Base-by-base conservation (phyloP, 2,797 vertebrate genomes). In the Lateolabrax maculatus region DNA sequence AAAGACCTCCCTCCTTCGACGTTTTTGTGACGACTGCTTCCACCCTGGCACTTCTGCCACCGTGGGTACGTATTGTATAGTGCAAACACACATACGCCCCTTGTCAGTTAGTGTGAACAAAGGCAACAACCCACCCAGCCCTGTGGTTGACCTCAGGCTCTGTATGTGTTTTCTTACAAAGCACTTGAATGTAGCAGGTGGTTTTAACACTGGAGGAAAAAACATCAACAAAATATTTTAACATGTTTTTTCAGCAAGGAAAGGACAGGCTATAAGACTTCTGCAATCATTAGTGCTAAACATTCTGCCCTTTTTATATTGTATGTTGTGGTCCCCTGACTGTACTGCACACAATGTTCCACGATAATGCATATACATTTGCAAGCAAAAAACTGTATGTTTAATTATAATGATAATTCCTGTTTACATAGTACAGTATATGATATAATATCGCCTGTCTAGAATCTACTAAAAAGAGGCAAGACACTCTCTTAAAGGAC, bases 1-100 rank as follows among this genome's bases (percentile, higher is more conserved):
- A 60, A 99, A 99, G 93, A 99, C 97, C 0, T 98, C 96, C 3
- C 94, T 99, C 51, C 94, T 99, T 12, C 94, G 90, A 23, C 90
- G 96, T 34, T 96, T 99, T 89, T 99, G 97, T 61, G 97, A 97
- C 0, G 93, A 94, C 79, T 75, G 31, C 60, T 99, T 98, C 90
- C 93, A 92, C 36, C 79, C 96, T 0, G 96, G 95, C 75, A 96
- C 95, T 21, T 95, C 94, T 4, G 96, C 98, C 65, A 99, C 98
- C 27, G 95, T 99, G 58, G 98, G 98, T 98, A 79, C 4, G 96
- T 84, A 19, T 1, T 1, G 21, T 73, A 57, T 4, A 6, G 2
- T 19, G 21, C 19, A 71, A 15, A 66, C 39, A 60, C 31, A 62
- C 53, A 52, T 25, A 11, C 1, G 31, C 31, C 31, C 31, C 16